A percentile compares a stretch with the other conserved stretches of the same genome.
phyloP scores from a whole-genome alignment of 2,797 vertebrate genomes.

The Buphagus erythrorhynchus region DNA sequence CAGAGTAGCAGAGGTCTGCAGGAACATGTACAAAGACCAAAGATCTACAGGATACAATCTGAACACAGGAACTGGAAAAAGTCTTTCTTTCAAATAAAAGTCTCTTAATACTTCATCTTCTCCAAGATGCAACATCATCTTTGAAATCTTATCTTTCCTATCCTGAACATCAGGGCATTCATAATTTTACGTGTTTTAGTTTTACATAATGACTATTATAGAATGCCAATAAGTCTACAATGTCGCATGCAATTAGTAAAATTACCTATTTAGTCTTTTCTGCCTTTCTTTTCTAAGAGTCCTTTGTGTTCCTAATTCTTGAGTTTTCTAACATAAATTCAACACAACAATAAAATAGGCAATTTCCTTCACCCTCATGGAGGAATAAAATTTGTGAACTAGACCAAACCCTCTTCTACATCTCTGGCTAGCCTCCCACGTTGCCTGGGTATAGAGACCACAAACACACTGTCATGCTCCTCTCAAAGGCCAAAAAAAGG shows the following conservation, averaged over 20 bases:
- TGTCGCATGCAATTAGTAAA: neutral
- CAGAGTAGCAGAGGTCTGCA: neutral
- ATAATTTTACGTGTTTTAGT: neutral
- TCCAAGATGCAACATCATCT: rapidly evolving
- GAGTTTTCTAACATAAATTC: neutral
- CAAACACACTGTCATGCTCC: neutral
- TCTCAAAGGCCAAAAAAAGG: neutral
- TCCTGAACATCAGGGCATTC: neutral
- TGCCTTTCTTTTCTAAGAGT: neutral
- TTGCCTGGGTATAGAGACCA: neutral
- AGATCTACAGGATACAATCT: neutral
- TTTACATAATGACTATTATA: neutral
- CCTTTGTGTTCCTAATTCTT: neutral
- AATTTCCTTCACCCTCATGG: neutral
- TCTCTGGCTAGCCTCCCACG: neutral
- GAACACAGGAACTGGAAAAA: neutral
- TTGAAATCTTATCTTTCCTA: neutral
- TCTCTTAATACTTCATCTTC: neutral
- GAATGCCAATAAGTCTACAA: neutral
- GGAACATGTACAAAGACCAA: neutral
- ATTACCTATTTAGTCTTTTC: neutral
- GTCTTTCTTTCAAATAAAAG: neutral
- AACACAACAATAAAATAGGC: neutral
- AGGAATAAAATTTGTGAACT: neutral
- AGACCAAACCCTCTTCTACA: neutral